Conservation (phyloP, 2,888 invertebrate species). For the Orthosia cruda region DNA sequence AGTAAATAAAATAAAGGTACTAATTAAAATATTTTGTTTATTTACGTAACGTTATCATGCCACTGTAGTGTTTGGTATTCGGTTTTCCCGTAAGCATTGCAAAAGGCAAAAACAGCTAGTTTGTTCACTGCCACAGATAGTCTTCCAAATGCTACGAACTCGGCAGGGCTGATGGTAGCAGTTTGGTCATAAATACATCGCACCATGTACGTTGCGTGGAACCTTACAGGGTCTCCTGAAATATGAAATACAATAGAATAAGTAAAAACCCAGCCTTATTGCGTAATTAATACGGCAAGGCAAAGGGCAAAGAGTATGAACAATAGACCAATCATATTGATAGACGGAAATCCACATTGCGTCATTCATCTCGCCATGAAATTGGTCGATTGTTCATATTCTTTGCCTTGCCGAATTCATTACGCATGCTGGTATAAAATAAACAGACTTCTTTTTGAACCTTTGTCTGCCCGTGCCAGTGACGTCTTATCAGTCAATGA, state of each 20-base stretch:
- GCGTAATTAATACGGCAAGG: too few species aligned
- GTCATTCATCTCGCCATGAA: too few species aligned
- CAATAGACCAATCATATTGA: too few species aligned
- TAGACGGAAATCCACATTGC: too few species aligned
- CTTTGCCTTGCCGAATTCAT: too few species aligned
- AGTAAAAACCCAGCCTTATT: too few species aligned
- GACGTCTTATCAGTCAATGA: too few species aligned
- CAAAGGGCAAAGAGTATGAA: too few species aligned
- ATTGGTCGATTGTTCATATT: too few species aligned
- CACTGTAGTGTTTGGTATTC: conserved; percentile 92
- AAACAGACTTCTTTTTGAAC: neutral
- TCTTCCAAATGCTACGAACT: conserved; percentile 94
- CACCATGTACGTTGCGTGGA: conserved; percentile 95
- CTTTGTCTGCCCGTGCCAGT: neutral
- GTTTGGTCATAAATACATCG: conserved; percentile 92
- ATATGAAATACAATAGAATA: conserved; percentile 9
- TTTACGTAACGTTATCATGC: conserved; percentile 86
- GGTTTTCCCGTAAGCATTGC: conserved; percentile 83
- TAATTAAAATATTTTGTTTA: conserved; percentile 15
- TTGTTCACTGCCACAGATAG: conserved; percentile 96
- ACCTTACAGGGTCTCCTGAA: conserved; percentile 95
- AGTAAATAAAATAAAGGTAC: neutral
- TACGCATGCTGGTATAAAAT: too few species aligned
- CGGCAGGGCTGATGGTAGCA: conserved; percentile 87
- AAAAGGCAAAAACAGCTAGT: conserved; percentile 93